These are phyloP conservation scores for Pipistrellus pipistrellus DNA, from an alignment of 2,797 vertebrate species.

Conservation along the genomic window DNA sequence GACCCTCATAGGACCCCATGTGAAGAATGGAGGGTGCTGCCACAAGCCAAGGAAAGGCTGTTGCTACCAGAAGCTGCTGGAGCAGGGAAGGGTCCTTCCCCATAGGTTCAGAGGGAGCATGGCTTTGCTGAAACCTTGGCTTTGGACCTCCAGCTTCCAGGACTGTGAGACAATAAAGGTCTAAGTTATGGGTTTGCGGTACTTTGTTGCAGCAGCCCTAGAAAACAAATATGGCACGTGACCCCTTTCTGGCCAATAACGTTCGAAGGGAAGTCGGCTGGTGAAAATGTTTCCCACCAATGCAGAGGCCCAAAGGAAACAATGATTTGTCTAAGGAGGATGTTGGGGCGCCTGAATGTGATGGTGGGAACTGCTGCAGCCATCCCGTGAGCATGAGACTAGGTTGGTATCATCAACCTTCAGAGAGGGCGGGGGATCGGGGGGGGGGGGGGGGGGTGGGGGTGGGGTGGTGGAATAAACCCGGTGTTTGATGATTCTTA, in stretches of 20 bases:
- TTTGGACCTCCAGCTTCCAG: not conserved
- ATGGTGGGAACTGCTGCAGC: not conserved
- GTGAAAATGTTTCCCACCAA: not conserved
- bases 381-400: not conserved
- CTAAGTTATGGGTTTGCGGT: not conserved
- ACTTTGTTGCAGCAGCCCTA: not conserved
- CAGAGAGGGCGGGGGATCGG: not conserved
- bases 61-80: not conserved
- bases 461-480: not conserved
- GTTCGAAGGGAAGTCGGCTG: not conserved
- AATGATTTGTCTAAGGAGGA: not conserved
- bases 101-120: not conserved
- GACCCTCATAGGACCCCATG: not conserved
- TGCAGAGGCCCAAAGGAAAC: not conserved
- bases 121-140: not conserved
- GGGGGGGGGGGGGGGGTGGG: too few species aligned
- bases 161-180: not conserved
- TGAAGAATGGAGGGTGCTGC: too few species aligned
- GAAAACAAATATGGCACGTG: not conserved
- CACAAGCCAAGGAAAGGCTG: not conserved
- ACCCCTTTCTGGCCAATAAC: not conserved
- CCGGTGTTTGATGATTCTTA: too few species aligned
- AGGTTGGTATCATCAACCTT: not conserved
- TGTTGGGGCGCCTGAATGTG: not conserved
- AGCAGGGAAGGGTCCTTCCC: not conserved